Base-by-base conservation (phyloP, 2,113 vertebrate genomes). In the Tauraco erythrolophus region DNA sequence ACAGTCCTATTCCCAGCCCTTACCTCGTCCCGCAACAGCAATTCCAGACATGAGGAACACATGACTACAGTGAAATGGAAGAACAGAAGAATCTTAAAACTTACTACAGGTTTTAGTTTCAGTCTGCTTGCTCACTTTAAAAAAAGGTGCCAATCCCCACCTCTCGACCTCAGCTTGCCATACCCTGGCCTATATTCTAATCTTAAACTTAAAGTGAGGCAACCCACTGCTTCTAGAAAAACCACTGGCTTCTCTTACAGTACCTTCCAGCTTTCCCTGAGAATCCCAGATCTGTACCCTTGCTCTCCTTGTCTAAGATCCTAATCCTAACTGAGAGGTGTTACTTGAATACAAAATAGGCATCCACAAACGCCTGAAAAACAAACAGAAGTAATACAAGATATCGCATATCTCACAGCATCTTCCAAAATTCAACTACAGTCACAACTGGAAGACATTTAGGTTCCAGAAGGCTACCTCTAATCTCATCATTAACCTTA, bases 351-450 rank as follows among this genome's bases (percentile, higher is more conserved):
- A 61, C 6, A 48, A 74, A 77, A 43, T 1, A 81, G 45, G 35
- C 19, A 84, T 4, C 10, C 33, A 51, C 8, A 81, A 77, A 81
- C 7, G 2, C 30, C 39, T 69, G 60, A 43, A 45, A 77, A 81
- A 77, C 19, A 68, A 68, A 37, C 18, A 50, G 16, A 71, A 28
- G 10, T 23, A 58, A 35, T 19, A 46, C 10, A 56, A 13, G 21
- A 3, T 24, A 35, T 24, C 7, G 24, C 19, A 57, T 6, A 37
- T 11, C 27, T 30, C 51, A 33, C 11, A 74, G 5, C 0, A 1
- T 3, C 4, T 70, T 83, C 9, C 11, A 51, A 77, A 88, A 84
- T 81, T 69, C 58, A 60, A 14, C 31, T 60, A 17, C 15, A 28
- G 4, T 45, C 76, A 50, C 33, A 81, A 4, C 8, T 65, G 33